Evolutionary conservation across 2,113 vertebrate species (phyloP), one percentile per base, ranked within the genome.

Genomic region (Hyla sarda): DNA sequence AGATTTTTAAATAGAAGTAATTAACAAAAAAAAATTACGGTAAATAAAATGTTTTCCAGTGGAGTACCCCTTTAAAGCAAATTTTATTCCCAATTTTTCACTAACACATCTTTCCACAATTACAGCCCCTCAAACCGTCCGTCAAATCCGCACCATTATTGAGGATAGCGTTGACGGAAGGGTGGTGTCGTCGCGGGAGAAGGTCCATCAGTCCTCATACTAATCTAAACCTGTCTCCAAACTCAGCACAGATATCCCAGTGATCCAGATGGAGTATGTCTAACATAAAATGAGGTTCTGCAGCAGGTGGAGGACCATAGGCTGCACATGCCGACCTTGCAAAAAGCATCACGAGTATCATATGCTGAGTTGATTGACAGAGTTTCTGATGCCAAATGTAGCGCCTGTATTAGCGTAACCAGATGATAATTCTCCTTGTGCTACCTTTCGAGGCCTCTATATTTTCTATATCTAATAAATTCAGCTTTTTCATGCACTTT

Each of bases 381-480:
- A 41, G 11, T 58, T 21, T 41, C 37, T 12, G 14, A 3, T 32
- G 34, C 25, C 82, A 83, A n/a, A 71, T 72, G 23, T 58, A 25
- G 23, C 19, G 41, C 25, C 73, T 77, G n/a, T 74, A 8, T 76
- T 25, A 32, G 65, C 28, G 23, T 23, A 60, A 48, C 54, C 41
- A 34, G 12, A 50, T 62, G 19, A 41, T 48, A 65, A 19, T 17
- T 41, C 9, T 79, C 50, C 41, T 73, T 82, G 30, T 72, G n/a
- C 76, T 50, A 69, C 65, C 58, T 69, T 30, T 71, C 47, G 19
- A 67, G 6, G 21, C 73, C 19, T 47, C 45, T 25, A 32, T 47
- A 48, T 60, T 54, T 67, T 58, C 74, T 37, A 60, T 74, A 50
- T 65, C 72, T 73, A 87, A 87, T 82, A 87, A 82, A 87, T 25